Evolutionary conservation across 2,113 vertebrate genomes (phyloP).

Genomic region (Nannobrachium achirus): DNA sequence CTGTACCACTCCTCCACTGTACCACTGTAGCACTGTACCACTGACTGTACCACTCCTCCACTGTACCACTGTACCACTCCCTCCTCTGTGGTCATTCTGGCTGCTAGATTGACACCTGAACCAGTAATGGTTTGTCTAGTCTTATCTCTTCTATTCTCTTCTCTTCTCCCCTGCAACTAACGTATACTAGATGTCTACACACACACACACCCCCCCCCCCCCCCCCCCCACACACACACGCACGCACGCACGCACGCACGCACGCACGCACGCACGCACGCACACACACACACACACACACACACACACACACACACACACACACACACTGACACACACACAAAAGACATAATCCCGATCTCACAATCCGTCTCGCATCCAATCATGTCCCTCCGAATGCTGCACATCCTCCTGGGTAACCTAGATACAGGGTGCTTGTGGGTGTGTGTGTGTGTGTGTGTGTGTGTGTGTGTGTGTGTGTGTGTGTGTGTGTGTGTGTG

Average conservation of each 20-base stretch:
- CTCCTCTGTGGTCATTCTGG: no score
- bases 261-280: constrained; percentile 7
- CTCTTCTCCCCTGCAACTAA: background rate
- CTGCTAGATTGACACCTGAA: no score
- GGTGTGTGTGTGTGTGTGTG: constrained; percentile 13
- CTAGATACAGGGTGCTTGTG: constrained; percentile 26
- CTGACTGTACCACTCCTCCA: no score
- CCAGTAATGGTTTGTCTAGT: background rate
- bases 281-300: constrained; percentile 9
- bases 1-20: no score
- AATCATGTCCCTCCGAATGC: constrained; percentile 54
- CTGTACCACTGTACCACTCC: no score
- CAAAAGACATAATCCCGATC: constrained; percentile 54
- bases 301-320: constrained; percentile 26
- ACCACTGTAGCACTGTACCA: no score
- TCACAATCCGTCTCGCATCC: constrained; percentile 59
- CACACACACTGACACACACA: constrained; percentile 16
- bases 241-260: background rate
- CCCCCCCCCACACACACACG: background rate
- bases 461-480: constrained; percentile 10
- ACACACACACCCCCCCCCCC: no score
- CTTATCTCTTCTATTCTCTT: background rate
- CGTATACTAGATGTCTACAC: background rate
- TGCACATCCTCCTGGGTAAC: constrained; percentile 59
- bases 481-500: constrained; percentile 28